Evolutionary conservation across 2,113 vertebrate species (phyloP), one percentile per base, ranked within the genome.

Genomic region (Cyanistes caeruleus): DNA sequence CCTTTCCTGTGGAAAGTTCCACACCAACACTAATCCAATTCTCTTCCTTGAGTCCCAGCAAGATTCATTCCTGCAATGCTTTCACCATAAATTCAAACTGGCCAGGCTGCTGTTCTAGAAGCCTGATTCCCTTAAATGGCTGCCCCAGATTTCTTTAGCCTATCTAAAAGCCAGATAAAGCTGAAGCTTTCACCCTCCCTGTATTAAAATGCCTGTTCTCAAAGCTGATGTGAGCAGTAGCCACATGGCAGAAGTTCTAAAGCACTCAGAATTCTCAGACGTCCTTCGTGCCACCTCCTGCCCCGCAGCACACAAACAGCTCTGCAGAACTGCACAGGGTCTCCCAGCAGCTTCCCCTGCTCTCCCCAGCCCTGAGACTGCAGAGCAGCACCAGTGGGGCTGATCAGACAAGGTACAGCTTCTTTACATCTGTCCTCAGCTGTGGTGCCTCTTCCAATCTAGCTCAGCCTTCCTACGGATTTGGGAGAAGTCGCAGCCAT

Each of bases 241-340:
- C 2, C 16, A 7, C 21, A 21, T 3, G 33, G 21, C 7, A 14
- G 3, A 65, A 67, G 15, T 63, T 90, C 49, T 31, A n/a, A 69
- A 73, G 37, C 3, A 0, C 16, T 80, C 19, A 7, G 39, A 67
- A 51, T 46, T 27, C 22, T 39, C 17, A 7, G 44, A 8, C 8
- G 5, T 51, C 37, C 37, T 53, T 52, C 3, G 12, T 8, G 1
- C 12, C 53, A 13, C 37, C 25, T 73, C 46, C 53, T 53, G 21
- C 22, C 33, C 18, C 0, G 0, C 11, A 10, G 21, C 9, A 13
- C 1, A 0, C 0, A 0, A 11, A 3, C 6, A 25, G 2, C 8
- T 3, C 10, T 11, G 28, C 73, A 70, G 58, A 76, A 30, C 23
- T 21, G 21, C 43, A 7, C 12, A 8, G 23, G 23, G 6, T 14